phyloP scores from a whole-genome alignment of 2,888 invertebrate genomes.

The Drosophila sordidula region DNA sequence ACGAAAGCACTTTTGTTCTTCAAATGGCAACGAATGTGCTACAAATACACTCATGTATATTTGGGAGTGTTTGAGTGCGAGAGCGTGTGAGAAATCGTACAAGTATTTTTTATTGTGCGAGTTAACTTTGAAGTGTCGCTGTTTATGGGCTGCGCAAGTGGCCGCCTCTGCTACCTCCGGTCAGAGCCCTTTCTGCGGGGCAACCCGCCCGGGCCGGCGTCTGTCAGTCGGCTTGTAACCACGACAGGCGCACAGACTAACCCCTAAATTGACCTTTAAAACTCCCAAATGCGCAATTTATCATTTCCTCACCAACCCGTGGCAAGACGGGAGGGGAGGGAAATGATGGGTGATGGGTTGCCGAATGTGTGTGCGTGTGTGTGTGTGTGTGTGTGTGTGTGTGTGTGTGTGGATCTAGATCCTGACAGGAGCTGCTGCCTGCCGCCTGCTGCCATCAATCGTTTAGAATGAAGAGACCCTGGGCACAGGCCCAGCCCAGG shows the following conservation, averaged over 20 bases:
- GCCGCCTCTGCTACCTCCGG: conserved; percentile 16
- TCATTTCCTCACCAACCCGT: conserved; percentile 78
- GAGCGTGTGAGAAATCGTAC: conserved; percentile 39
- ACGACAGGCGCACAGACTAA: conserved; percentile 62
- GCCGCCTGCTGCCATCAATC: conserved; percentile 65
- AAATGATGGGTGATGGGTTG: conserved; percentile 26
- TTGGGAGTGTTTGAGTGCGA: background rate
- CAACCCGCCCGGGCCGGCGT: conserved; percentile 1
- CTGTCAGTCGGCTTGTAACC: conserved; percentile 62
- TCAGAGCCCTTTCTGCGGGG: background rate
- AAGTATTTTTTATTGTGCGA: conserved; percentile 73
- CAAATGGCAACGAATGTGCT: conserved; percentile 30
- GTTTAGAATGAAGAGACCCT: conserved; percentile 65
- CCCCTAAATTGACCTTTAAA: conserved; percentile 85
- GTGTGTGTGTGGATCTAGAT: conserved; percentile 31
- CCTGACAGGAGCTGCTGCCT: conserved; percentile 30
- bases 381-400: background rate
- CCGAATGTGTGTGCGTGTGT: conserved; percentile 8
- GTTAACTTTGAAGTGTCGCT: conserved; percentile 76
- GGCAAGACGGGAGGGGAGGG: background rate
- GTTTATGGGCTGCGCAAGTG: conserved; percentile 57
- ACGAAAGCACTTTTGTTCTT: conserved; percentile 17
- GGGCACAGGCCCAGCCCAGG: conserved; percentile 20
- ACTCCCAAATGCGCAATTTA: conserved; percentile 85
- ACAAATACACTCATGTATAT: conserved; percentile 7